Evolutionary conservation across 1,140 invertebrate species (phyloP), one percentile per base, ranked within the genome.

Genomic region (Portunus trituberculatus): DNA sequence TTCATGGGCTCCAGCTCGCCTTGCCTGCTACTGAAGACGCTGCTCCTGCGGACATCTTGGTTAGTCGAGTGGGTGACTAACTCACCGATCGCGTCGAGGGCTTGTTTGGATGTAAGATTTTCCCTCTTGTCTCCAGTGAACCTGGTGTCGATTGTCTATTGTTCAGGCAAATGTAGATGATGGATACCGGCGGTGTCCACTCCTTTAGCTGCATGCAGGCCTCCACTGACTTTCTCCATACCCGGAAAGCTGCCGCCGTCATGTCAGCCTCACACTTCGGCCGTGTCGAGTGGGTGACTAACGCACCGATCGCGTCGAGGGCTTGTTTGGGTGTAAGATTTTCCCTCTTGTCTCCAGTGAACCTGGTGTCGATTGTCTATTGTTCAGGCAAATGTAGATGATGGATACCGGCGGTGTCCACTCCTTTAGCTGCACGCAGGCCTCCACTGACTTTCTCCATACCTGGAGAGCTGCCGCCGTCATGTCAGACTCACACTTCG

Each of bases 1-100:
- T 91, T 91, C 89, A 91, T 91, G 89, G 89, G 89, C 20, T 91
- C 48, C 89, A 12, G 14, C 12, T 92, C 91, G 25, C 28, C 31
- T 29, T 76, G 91, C 29, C 45, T 92, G 67, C 91, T 92, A 29
- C 28, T 82, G 67, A 92, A 92, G 16, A 92, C 39, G 4, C 20
- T 76, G 52, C 29, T 20, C 91, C 91, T 45, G 29, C 31, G 48
- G 6, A 92, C 91, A 7, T 59, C 67, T 28, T 76, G 91, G 52
- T 92, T 92, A 39, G 91, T 31, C 0, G 91, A 76, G n/a, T 92
- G 48, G 7, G 76, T 4, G 10, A 92, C 91, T 3, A 76, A 14
- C 12, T 28, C 91, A 76, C 91, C 45, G 6, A 92, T 76, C 10
- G 91, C 67, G 59, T 92, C 59, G 52, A 92, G 32, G 91, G 31